Percentiles rank a stretch among this genome's conserved stretches.
These are phyloP conservation scores for Cydia pomonella DNA, from an alignment of 1,140 invertebrate species.

Conservation along the genomic window DNA sequence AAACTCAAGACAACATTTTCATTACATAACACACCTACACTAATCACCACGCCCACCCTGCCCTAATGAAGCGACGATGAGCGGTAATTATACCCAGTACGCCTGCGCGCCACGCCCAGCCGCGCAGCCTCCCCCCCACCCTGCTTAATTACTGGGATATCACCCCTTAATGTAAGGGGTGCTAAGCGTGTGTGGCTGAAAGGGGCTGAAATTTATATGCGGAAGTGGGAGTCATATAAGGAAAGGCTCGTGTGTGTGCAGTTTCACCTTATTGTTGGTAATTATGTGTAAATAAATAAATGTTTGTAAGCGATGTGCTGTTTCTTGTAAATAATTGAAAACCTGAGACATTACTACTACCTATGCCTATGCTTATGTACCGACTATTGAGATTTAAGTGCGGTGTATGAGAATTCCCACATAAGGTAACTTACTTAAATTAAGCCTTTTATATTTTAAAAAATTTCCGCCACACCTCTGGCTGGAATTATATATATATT, in stretches of 20 bases:
- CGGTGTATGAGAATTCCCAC: no score
- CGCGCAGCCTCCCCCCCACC: constrained; percentile 60
- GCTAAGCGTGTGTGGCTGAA: constrained; percentile 17
- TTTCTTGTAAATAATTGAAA: neutral
- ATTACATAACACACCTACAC: constrained; percentile 20
- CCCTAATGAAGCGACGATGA: constrained; percentile 75
- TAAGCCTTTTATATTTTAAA: no score
- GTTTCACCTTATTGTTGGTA: neutral
- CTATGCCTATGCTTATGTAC: no score
- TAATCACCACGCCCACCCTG: constrained; percentile 29
- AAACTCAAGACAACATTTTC: constrained; percentile 9
- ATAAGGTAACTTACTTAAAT: no score
- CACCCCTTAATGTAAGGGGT: constrained; percentile 62
- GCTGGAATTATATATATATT: no score
- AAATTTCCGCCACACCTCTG: no score
- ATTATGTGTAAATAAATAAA: neutral
- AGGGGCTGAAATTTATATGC: constrained; percentile 9
- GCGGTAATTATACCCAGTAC: constrained; percentile 69
- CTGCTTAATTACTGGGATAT: constrained; percentile 78
- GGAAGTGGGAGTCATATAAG: constrained; percentile 8
- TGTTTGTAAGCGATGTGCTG: neutral
- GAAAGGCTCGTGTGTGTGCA: constrained; percentile 5
- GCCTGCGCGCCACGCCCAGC: constrained; percentile 75
- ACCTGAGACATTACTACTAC: neutral
- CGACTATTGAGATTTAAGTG: no score